Evolutionary conservation across 2,797 vertebrate species (phyloP).

Genomic region (Phyllotis vaccarum): DNA sequence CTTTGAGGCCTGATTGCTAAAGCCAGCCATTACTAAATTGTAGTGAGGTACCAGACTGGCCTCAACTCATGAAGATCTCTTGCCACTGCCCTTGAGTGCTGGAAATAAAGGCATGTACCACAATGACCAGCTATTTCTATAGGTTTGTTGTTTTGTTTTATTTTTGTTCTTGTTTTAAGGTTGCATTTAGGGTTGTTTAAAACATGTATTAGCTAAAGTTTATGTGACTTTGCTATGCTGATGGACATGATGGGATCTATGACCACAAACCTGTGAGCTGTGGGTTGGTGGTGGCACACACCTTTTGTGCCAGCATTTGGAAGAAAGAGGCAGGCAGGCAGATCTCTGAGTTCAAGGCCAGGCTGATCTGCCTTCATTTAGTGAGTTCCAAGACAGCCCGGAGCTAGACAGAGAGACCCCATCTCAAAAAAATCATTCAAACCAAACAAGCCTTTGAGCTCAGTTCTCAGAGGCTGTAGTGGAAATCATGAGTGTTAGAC

Average conservation of each 20-base stretch:
- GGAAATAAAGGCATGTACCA: neutral
- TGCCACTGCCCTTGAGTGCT: neutral
- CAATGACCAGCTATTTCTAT: neutral
- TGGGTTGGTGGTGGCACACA: accelerated
- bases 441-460: neutral
- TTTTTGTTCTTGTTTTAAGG: neutral
- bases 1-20: conserved; percentile 45
- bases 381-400: neutral
- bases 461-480: neutral
- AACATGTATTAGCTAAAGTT: neutral
- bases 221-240: neutral
- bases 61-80: neutral
- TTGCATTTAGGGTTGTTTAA: neutral
- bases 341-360: neutral
- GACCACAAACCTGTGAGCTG: neutral
- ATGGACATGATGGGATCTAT: neutral
- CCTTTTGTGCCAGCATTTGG: neutral
- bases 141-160: neutral
- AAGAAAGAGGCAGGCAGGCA: neutral
- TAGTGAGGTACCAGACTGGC: neutral
- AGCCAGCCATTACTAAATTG: conserved; percentile 22
- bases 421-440: neutral
- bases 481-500: neutral
- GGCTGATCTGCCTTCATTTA: neutral
- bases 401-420: neutral